Evolutionary conservation across 2,888 invertebrate genomes (phyloP).

Genomic region (Hirudinaria manillensis): DNA sequence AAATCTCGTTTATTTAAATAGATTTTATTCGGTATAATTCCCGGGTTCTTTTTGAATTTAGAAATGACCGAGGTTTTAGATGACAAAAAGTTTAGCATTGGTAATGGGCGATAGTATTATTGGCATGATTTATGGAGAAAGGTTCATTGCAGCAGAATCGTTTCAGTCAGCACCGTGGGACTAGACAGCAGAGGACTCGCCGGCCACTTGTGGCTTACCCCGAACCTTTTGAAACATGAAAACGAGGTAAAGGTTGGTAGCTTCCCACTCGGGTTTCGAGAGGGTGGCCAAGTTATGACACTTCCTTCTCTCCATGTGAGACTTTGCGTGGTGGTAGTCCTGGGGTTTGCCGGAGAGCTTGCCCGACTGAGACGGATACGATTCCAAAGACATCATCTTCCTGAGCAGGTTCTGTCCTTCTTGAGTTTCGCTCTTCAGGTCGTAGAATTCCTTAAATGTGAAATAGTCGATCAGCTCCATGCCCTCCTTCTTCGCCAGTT

Average conservation of each 20-base stretch:
- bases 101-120: too few species aligned
- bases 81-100: too few species aligned
- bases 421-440: slow-evolving; percentile 57
- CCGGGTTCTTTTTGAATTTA: too few species aligned
- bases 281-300: slow-evolving; percentile 59
- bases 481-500: slow-evolving; percentile 57
- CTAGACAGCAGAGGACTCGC: too few species aligned
- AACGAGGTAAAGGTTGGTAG: slow-evolving; percentile 55
- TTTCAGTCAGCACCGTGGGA: too few species aligned
- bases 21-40: too few species aligned
- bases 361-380: slow-evolving; percentile 38
- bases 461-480: slow-evolving; percentile 56
- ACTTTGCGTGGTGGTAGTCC: background rate
- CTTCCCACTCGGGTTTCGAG: slow-evolving; percentile 86
- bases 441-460: slow-evolving; percentile 73
- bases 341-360: background rate
- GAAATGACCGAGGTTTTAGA: too few species aligned
- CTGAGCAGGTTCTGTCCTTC: slow-evolving; percentile 64
- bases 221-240: background rate
- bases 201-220: too few species aligned
- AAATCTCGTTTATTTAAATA: too few species aligned
- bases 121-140: too few species aligned
- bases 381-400: slow-evolving; percentile 64
- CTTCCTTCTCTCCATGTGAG: slow-evolving; percentile 43
- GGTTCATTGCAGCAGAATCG: too few species aligned